These are phyloP conservation scores for Anoplius nigerrimus DNA, from an alignment of 2,888 invertebrate genomes.

Conservation along the genomic window DNA sequence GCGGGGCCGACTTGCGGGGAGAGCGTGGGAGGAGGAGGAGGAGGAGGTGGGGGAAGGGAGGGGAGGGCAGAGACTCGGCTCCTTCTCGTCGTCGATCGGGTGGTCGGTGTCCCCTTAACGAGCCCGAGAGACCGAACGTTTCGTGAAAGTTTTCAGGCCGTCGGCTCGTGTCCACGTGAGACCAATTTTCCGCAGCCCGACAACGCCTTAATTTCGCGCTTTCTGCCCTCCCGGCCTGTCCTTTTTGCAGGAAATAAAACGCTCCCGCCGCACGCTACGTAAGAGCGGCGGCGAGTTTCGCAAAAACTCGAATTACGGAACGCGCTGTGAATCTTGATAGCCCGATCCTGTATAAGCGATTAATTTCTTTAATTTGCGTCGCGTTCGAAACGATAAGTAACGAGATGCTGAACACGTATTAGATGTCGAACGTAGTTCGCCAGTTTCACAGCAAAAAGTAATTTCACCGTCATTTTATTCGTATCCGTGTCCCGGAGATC, in stretches of 20 bases:
- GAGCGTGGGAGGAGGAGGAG: no score
- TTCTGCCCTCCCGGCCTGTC: slow-evolving; percentile 55
- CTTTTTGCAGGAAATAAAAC: background rate
- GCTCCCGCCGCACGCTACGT: background rate
- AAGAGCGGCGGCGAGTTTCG: no score
- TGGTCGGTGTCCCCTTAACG: slow-evolving; percentile 38
- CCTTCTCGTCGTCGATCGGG: background rate
- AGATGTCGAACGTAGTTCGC: no score
- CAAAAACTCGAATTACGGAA: background rate
- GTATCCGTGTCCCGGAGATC: no score
- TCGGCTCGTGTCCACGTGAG: slow-evolving; percentile 37
- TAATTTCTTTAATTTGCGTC: no score
- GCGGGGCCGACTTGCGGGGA: slow-evolving; percentile 32
- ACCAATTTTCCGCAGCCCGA: slow-evolving; percentile 57
- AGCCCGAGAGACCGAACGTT: slow-evolving; percentile 54
- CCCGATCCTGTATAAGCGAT: no score
- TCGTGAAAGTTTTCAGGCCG: slow-evolving; percentile 56
- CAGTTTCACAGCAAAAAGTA: no score
- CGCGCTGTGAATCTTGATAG: background rate
- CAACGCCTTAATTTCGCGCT: slow-evolving; percentile 68
- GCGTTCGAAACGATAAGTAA: no score
- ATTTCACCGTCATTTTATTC: background rate
- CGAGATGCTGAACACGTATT: no score
- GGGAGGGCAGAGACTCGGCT: background rate
- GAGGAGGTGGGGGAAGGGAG: background rate